Evolutionary conservation across 2,888 invertebrate species (phyloP).

Genomic region (Diarsia dahlii): DNA sequence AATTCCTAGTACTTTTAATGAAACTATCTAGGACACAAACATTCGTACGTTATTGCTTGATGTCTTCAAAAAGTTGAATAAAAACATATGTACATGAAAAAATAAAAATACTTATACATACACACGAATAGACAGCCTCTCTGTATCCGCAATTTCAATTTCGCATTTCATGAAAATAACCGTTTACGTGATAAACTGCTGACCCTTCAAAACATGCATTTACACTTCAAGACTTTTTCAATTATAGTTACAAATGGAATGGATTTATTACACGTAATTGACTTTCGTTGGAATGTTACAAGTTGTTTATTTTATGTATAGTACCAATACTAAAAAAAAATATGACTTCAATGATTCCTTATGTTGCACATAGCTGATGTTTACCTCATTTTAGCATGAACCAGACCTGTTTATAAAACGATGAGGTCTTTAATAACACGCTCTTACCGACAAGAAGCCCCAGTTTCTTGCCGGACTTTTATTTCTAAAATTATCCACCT

Average conservation of each 20-base stretch:
- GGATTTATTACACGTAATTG: not conserved
- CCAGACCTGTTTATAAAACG: not conserved
- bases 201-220: slow-evolving; percentile 47
- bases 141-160: slow-evolving; percentile 63
- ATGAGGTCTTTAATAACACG: not conserved
- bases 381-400: not conserved
- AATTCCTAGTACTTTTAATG: not conserved
- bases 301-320: not conserved
- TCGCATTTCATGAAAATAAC: slow-evolving; percentile 66
- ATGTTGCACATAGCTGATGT: no score
- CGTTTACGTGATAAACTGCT: slow-evolving; percentile 36
- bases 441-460: not conserved
- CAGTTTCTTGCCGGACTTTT: not conserved
- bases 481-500: not conserved
- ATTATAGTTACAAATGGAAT: not conserved
- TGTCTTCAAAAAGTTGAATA: slow-evolving; percentile 1
- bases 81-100: not conserved
- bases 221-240: slow-evolving; percentile 41
- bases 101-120: no score
- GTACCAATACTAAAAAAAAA: not conserved
- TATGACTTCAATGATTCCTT: not conserved
- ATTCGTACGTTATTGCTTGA: not conserved
- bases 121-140: no score
- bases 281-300: not conserved
- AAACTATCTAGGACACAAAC: not conserved